These are phyloP conservation scores for Halcyon malimbica DNA, from an alignment of 2,113 vertebrate genomes.

Conservation along the genomic window DNA sequence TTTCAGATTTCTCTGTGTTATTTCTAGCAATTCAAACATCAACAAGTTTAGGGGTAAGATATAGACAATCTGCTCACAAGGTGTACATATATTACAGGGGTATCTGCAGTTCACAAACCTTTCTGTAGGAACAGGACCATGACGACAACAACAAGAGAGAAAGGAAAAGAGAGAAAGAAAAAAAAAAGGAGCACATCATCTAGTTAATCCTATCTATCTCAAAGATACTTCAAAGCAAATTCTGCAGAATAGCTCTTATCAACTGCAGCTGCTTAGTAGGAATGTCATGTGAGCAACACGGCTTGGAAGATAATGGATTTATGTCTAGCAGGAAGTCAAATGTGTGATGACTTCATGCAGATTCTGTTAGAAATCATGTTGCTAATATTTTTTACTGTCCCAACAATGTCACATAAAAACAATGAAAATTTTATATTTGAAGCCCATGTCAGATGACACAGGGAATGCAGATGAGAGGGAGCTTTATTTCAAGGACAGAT, in stretches of 20 bases:
- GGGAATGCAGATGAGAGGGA: constrained; percentile 55
- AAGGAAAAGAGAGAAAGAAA: not conserved
- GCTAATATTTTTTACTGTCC: constrained; percentile 51
- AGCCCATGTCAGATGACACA: not conserved
- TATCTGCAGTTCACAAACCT: not conserved
- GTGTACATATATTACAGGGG: not conserved
- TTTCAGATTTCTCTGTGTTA: not conserved
- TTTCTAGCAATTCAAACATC: not conserved
- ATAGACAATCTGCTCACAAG: not conserved
- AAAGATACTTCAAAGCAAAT: constrained; percentile 62
- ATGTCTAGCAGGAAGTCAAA: constrained; percentile 71
- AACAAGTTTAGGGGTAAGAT: not conserved
- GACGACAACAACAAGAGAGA: not conserved
- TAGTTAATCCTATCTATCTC: constrained; percentile 45
- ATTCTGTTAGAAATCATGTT: constrained; percentile 71
- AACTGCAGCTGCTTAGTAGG: constrained; percentile 71
- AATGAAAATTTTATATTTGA: constrained; percentile 52
- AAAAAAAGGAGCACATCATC: not conserved
- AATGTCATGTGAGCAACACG: constrained; percentile 39
- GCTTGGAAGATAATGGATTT: constrained; percentile 70
- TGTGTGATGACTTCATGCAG: constrained; percentile 54
- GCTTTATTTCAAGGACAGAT: constrained; percentile 69
- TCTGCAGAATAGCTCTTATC: constrained; percentile 48
- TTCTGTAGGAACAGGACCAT: not conserved
- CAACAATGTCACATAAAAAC: constrained; percentile 50